Percentiles rank a stretch among this genome's conserved stretches.
These are phyloP conservation scores for Elanoides forficatus DNA, from an alignment of 2,113 vertebrate species.

Conservation along the genomic window DNA sequence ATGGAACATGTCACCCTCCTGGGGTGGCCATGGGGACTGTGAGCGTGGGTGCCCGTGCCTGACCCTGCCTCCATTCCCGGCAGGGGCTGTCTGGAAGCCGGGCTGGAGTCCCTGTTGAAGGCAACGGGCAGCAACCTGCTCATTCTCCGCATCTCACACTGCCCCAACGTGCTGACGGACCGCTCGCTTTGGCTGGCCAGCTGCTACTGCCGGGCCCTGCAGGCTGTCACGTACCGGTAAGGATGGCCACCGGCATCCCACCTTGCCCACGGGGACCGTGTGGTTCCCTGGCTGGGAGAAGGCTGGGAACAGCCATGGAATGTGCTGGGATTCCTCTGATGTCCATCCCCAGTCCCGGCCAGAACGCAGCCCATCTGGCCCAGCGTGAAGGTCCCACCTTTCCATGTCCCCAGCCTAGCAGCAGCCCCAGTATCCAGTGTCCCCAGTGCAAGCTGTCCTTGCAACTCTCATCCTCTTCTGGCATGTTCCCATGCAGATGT, in stretches of 20 bases:
- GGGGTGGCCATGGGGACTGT: rapidly evolving
- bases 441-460: neutral
- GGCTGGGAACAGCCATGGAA: neutral
- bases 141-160: conserved; percentile 96
- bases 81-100: conserved; percentile 94
- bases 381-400: rapidly evolving
- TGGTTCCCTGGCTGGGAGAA: neutral
- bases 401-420: neutral
- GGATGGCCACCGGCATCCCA: neutral
- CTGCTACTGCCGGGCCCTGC: conserved; percentile 96
- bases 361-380: rapidly evolving
- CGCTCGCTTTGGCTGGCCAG: conserved; percentile 98
- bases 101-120: conserved; percentile 93
- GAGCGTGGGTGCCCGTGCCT: rapidly evolving
- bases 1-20: neutral
- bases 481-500: neutral
- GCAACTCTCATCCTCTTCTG: neutral
- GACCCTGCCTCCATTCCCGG: neutral
- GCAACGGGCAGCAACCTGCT: conserved; percentile 92
- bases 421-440: neutral
- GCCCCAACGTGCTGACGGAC: conserved; percentile 96
- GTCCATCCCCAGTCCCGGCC: neutral
- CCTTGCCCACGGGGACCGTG: neutral
- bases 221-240: conserved; percentile 96
- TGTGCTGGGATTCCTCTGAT: neutral